These are phyloP conservation scores for Tenthredo notha DNA, from an alignment of 2,888 invertebrate genomes.

Conservation along the genomic window DNA sequence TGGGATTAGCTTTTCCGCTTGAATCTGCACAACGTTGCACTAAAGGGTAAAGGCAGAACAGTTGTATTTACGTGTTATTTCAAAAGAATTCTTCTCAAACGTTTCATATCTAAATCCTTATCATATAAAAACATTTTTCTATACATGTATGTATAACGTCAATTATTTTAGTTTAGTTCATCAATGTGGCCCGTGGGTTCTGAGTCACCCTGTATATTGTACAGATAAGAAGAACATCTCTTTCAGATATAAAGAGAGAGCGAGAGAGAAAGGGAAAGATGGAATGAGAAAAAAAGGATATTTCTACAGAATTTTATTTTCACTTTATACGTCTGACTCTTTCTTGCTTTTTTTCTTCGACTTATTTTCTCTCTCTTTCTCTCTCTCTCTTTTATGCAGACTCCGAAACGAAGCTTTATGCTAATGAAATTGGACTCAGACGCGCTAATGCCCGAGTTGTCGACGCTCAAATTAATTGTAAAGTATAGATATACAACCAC, in stretches of 20 bases:
- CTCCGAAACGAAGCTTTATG: conserved; percentile 16
- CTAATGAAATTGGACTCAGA: conserved; percentile 35
- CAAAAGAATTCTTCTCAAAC: not conserved
- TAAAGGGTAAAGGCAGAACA: not conserved
- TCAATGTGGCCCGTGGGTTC: too few relatives aligned
- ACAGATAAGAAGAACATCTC: not conserved
- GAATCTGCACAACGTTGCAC: not conserved
- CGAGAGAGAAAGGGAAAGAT: not conserved
- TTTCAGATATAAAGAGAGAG: not conserved
- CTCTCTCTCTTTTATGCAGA: not conserved
- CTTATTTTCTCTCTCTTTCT: not conserved
- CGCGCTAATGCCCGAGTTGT: conserved; percentile 14
- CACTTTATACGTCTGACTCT: not conserved
- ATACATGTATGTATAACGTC: too few relatives aligned
- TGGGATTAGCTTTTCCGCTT: conserved; percentile 16
- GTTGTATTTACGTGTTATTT: not conserved
- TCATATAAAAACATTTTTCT: too few relatives aligned
- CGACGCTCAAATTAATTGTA: conserved; percentile 9
- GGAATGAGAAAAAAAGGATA: not conserved
- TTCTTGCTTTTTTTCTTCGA: not conserved
- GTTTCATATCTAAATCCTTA: not conserved
- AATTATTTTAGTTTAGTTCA: too few relatives aligned
- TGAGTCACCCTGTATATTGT: too few relatives aligned
- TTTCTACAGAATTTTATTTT: not conserved
- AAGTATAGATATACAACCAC: conserved; percentile 33